Base-by-base conservation (phyloP, 2,797 vertebrate genomes). In the Esox lucius region DNA sequence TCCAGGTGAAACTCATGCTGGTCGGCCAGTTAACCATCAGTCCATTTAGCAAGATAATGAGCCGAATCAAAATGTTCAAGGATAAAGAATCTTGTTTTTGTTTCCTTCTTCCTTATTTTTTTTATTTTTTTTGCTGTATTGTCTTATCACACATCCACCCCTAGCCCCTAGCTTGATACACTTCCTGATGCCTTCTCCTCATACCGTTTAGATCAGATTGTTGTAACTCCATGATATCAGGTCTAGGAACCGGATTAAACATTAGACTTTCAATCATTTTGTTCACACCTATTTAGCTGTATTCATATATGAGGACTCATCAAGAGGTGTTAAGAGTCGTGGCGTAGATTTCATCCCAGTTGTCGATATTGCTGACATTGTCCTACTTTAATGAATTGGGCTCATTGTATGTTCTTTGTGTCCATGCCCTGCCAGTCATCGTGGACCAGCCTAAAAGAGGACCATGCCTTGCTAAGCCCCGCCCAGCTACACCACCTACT, bases 401-500 rank as follows among this genome's bases (percentile, higher is more conserved):
- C 31, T 62, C 42, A 67, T 6, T 66, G 61, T 12, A 31, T 4
- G 19, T 31, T 65, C 67, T 71, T 26, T 35, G n/a, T n/a, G n/a
- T 59, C 12, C 77, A 5, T 65, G 5, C 71, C 77, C 28, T n/a
- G 8, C 71, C 74, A 95, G 94, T 94, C 94, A 5, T 93, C 93
- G n/a, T 98, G 96, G 96, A 86, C 85, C 72, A 94, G 89, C 81
- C 89, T 98, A 62, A 92, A 90, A 77, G 94, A 93, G 33, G 96
- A 97, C 33, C 95, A 97, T 72, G 82, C 87, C 22, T 92, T 94
- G 68, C 78, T 98, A 86, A 96, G 93, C 59, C 90, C 95, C 2
- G 87, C 95, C 73, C 96, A 98, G 89, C 92, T 98, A 78, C 95
- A 97, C 87, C 96, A 97, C 76, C 90, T 98, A 74, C 95, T 98